Base-by-base conservation (phyloP, 2,113 vertebrate genomes). In the Phalacrocorax pelagicus region DNA sequence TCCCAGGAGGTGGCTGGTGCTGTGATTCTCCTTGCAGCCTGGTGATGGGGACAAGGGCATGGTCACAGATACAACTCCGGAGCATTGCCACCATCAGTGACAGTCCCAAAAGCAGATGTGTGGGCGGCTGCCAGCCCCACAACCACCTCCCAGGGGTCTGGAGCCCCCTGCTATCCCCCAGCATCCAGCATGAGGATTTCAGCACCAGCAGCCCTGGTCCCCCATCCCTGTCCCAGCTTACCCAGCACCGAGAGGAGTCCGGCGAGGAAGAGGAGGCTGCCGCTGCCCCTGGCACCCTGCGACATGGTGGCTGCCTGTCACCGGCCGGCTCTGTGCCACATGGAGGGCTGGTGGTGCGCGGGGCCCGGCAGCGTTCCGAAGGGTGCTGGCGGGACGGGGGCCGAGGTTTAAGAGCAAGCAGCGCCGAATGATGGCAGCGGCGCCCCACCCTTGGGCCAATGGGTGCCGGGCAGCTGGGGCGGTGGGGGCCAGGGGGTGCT, bases 271-370 rank as follows among this genome's bases (percentile, higher is more conserved):
- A 94, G 21, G 81, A 52, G 34, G 70, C 32, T 52, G 49, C 72
- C 4, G 12, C 55, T 73, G 59, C 36, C 71, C 36, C 32, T 3
- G 29, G 71, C 10, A 17, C 80, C 84, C 74, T 72, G 92, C 21
- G 72, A 66, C 83, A 92, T 89, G 87, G 83, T 95, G 67, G 71
- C 77, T 88, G 52, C 38, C 15, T 67, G 90, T 90, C 87, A 96
- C 57, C 26, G 58, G 23, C 62, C 14, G 54, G 27, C 47, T 77
- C 81, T 29, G 17, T 84, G 84, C 58, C 21, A 27, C 96, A 93
- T 86, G 90, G 80, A 75, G 42, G 70, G 55, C 30, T 84, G 70
- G 86, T 3, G 10, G 51, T 8, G 24, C 2, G 11, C 12, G 12
- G 54, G 29, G 62, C 55, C 21, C 27, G 27, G 58, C 10, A 24